Evolutionary conservation across 92 coral and sea anemone genomes (phyloP), one percentile per base, ranked within the genome.

Genomic region (Epizoanthus fatuus): DNA sequence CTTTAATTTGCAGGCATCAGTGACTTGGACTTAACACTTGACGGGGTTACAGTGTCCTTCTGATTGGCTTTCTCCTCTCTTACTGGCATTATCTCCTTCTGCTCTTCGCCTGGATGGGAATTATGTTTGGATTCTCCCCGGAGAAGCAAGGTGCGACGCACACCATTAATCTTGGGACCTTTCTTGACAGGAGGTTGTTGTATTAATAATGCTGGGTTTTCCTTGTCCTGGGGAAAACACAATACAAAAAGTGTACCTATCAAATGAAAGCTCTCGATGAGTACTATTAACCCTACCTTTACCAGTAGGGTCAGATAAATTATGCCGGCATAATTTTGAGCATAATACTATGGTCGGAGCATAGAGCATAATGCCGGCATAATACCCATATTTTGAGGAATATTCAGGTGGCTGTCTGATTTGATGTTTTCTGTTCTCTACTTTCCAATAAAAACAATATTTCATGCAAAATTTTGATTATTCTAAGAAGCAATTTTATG

Each of bases 101-200:
- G 85, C 74, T 89, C 95, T 51, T 84, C 93, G 11, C 57, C 42
- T 35, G 88, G 87, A 5, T 69, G 66, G 22, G 65, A 76, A 51
- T 77, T 83, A 49, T 9, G 11, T 49, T 49, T 49, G 53, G 53
- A 49, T 10, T 49, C 53, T 7, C 53, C 52, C 81, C 80, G 92
- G 14, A 89, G 96, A 20, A 87, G 90, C 55, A 95, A 79, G 60
- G 94, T 51, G 29, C 98, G 90, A 4, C 98, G 92, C 39, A 91
- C 94, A 6, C 98, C 98, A 92, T 95, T 95, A 35, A 95, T 93
- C 69, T 90, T 95, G 63, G 98, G 98, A 67, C 98, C 98, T 73
- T 86, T 64, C 52, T 88, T 91, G 1, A 77, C 47, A 63, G 91
- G 84, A 2, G 84, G 71, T 2, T 93, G 81, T 40, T 92, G 90